Conservation (phyloP, 2,888 invertebrate species). For the Bursaphelenchus okinawaensis region DNA sequence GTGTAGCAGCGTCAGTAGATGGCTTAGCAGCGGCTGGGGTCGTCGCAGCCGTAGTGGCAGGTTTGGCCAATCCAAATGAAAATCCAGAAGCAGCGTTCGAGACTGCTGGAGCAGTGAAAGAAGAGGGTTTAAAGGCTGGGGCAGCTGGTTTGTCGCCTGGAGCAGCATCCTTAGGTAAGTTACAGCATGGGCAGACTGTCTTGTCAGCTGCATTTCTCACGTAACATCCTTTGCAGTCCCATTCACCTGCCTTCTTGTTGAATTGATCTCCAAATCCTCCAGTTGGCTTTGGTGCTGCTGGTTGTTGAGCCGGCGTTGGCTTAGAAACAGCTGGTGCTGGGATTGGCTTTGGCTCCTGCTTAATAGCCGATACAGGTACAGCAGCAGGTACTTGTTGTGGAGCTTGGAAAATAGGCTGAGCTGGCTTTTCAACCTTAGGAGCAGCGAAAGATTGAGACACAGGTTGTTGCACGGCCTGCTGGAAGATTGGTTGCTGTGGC, state of each 20-base stretch:
- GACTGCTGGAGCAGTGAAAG: background rate
- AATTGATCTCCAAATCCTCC: slow-evolving; percentile 3
- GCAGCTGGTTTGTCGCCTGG: background rate
- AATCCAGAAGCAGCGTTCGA: background rate
- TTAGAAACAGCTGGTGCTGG: background rate
- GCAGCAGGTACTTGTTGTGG: background rate
- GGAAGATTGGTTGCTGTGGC: background rate
- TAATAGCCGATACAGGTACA: background rate
- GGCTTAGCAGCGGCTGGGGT: background rate
- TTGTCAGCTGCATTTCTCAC: slow-evolving; percentile 12
- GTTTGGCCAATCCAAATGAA: background rate
- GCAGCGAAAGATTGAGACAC: no score
- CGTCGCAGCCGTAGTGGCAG: background rate
- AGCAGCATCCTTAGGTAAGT: slow-evolving; percentile 1
- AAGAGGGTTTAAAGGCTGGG: background rate
- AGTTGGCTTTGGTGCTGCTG: no score
- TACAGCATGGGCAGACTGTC: slow-evolving; percentile 7
- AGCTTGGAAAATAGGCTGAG: background rate
- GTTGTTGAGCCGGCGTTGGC: background rate
- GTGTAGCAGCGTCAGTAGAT: background rate
- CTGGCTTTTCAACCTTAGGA: no score
- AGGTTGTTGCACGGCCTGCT: no score
- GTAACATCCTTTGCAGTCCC: slow-evolving; percentile 15
- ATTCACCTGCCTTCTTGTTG: background rate
- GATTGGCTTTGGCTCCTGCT: background rate